These are phyloP conservation scores for Homalodisca vitripennis DNA, from an alignment of 1,140 invertebrate genomes.

Conservation along the genomic window DNA sequence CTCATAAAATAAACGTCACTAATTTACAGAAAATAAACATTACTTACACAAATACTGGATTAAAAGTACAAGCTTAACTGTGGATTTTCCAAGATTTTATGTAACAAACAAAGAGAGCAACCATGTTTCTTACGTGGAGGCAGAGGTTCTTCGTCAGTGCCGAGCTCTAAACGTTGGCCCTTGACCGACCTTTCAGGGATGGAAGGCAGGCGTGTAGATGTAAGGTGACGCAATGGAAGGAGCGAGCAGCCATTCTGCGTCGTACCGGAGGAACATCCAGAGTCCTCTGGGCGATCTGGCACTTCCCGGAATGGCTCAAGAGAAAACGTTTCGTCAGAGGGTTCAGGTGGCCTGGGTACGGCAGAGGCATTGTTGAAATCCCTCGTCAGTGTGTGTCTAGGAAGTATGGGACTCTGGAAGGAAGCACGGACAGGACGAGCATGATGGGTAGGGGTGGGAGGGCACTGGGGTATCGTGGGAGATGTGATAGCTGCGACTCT, in stretches of 20 bases:
- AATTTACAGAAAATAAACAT: too few species aligned
- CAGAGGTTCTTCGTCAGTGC: conserved; percentile 72
- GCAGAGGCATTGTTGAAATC: conserved; percentile 1
- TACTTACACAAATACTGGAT: not conserved
- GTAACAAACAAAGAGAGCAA: not conserved
- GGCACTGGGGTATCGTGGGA: conserved; percentile 57
- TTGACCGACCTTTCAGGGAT: conserved; percentile 68
- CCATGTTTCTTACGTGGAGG: conserved; percentile 67
- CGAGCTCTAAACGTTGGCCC: conserved; percentile 61
- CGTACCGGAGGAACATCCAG: too few species aligned
- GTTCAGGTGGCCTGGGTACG: conserved; percentile 1
- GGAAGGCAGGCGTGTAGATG: conserved; percentile 75
- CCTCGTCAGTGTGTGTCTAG: not conserved
- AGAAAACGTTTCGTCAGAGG: conserved; percentile 29
- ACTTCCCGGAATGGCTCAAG: conserved; percentile 20
- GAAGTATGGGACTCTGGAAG: conserved; percentile 43
- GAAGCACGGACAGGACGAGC: conserved; percentile 54
- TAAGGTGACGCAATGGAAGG: conserved; percentile 67
- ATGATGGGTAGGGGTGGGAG: conserved; percentile 80
- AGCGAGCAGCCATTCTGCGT: conserved; percentile 10
- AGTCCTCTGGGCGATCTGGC: conserved; percentile 36
- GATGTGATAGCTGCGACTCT: conserved; percentile 34
- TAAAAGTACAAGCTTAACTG: not conserved
- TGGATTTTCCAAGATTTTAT: too few species aligned
- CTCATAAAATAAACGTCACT: too few species aligned